Conservation (phyloP, 2,888 invertebrate species). For the Platypus cylindrus region DNA sequence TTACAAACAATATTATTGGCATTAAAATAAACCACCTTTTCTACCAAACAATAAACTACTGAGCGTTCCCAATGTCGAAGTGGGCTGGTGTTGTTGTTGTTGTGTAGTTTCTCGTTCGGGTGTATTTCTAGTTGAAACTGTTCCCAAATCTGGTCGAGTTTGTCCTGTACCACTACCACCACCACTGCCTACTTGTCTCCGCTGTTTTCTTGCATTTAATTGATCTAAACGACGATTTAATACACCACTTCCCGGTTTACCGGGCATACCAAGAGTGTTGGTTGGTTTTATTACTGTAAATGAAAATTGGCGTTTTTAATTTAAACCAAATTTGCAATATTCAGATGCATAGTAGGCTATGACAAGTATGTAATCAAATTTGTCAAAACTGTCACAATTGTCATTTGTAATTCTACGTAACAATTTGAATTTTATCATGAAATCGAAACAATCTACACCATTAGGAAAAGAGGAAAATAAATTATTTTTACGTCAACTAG, state of each 20-base stretch:
- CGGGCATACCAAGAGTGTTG: conserved; percentile 44
- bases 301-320: too few relatives aligned
- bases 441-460: too few relatives aligned
- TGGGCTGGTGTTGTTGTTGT: conserved; percentile 22
- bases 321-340: too few relatives aligned
- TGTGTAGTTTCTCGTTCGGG: conserved; percentile 21
- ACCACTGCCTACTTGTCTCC: conserved; percentile 41
- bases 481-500: conserved; percentile 73
- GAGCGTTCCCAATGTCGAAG: conserved; percentile 52
- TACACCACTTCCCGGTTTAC: conserved; percentile 47
- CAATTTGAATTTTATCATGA: too few relatives aligned
- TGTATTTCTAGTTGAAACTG: conserved; percentile 29
- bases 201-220: conserved; percentile 37
- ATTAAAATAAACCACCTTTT: conserved; percentile 67
- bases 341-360: too few relatives aligned
- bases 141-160: conserved; percentile 49
- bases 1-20: too few relatives aligned
- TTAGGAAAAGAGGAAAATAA: conserved; percentile 89
- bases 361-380: too few relatives aligned
- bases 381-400: too few relatives aligned
- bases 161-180: conserved; percentile 41
- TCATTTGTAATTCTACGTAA: too few relatives aligned
- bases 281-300: conserved; percentile 19
- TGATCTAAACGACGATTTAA: conserved; percentile 37
- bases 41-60: conserved; percentile 71